Base-by-base conservation (phyloP, 2,888 invertebrate genomes). In the Copidosoma aretas region DNA sequence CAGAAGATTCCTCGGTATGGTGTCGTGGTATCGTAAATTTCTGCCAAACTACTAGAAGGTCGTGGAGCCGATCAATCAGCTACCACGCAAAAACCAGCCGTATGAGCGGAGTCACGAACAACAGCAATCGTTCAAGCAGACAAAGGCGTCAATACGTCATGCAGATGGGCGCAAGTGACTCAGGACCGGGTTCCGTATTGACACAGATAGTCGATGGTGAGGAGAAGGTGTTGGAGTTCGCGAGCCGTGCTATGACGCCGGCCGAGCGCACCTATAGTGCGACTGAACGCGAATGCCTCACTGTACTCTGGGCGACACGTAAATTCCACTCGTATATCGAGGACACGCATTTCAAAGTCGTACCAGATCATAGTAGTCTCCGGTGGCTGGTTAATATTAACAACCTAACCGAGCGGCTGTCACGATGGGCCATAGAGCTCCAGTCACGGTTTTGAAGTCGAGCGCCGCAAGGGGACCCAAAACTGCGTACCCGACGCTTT, bases 21-120 rank as follows among this genome's bases (percentile, higher is more conserved):
- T 72, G 0, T 75, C 74, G 0, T 81, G 79, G 77, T 81, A 80
- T 60, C 71, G 77, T 0, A 73, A 74, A 0, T 79, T 77, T 56
- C 71, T 79, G 0, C 70, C 69, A 0, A 65, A 78, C 46, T 75
- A 75, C 32, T 71, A 75, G 0, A 71, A 71, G 0, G 41, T 73
- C 1, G 65, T 70, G 0, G 74, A 68, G 15, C 75, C 76, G 0
- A 63, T 79, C 1, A 77, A 10, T 17, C 5, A 49, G 2, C 22
- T 43, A 22, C 25, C 10, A 10, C 41, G 1, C 3, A 56, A 54
- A 17, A 21, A 43, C 4, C 0, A n/a, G 10, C 32, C 21, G 19
- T 72, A 56, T 52, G 41, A 10, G 1, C 71, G 71, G 71, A 22
- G n/a, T 0, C n/a, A 59, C 0, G 67, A 63, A 3, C 66, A 70